phyloP scores from a whole-genome alignment of 1,140 invertebrate species.

The Neotoxoptera formosana region DNA sequence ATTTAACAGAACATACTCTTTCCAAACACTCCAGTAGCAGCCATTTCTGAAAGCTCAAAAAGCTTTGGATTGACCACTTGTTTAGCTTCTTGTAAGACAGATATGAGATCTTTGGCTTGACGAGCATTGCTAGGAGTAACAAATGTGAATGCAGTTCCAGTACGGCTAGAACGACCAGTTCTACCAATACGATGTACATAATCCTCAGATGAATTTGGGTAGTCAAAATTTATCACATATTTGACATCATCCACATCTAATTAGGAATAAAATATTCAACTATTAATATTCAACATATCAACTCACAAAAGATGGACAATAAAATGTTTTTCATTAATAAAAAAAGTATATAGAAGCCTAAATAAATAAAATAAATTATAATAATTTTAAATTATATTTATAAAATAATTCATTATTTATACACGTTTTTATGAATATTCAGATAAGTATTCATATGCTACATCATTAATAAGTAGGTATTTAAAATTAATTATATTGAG shows the following conservation, averaged over 20 bases:
- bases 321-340: neutral
- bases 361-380: neutral
- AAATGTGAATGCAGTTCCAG: slow-evolving; percentile 98
- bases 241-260: slow-evolving; percentile 99
- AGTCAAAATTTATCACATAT: slow-evolving; percentile 99
- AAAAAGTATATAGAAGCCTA: neutral
- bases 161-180: slow-evolving; percentile 92
- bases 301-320: neutral
- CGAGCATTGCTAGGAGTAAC: slow-evolving; percentile 93
- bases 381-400: neutral
- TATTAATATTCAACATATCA: slow-evolving; percentile 3
- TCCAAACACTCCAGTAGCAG: slow-evolving; percentile 55
- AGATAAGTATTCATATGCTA: neutral
- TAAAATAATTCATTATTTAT: neutral
- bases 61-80: slow-evolving; percentile 85
- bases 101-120: slow-evolving; percentile 90
- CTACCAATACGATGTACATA: slow-evolving; percentile 99
- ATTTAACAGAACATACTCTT: slow-evolving; percentile 24
- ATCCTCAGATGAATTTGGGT: slow-evolving; percentile 98
- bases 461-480: neutral
- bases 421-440: neutral
- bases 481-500: neutral
- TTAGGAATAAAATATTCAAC: slow-evolving; percentile 23
- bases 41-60: slow-evolving; percentile 68
- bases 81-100: slow-evolving; percentile 93